phyloP scores from a whole-genome alignment of 2,888 invertebrate species.

The Unio delphinus region DNA sequence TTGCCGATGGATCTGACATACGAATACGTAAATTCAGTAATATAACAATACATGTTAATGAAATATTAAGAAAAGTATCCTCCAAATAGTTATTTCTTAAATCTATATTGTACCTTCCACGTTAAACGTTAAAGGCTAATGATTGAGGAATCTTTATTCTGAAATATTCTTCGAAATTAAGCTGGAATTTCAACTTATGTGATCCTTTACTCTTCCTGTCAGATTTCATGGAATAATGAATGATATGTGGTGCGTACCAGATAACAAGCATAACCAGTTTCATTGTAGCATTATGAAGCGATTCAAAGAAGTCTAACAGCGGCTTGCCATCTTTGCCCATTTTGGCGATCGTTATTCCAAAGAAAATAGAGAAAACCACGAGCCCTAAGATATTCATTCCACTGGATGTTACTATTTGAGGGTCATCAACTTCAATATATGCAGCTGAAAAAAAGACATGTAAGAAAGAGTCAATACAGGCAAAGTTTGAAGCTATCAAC shows the following conservation, averaged over 20 bases:
- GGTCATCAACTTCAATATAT: slow-evolving; percentile 16
- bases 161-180: too few relatives aligned
- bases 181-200: too few relatives aligned
- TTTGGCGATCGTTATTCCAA: slow-evolving; percentile 91
- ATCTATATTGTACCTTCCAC: too few relatives aligned
- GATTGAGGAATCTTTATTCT: too few relatives aligned
- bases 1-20: too few relatives aligned
- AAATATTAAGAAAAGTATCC: too few relatives aligned
- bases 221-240: too few relatives aligned
- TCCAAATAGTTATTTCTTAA: too few relatives aligned
- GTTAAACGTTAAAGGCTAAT: too few relatives aligned
- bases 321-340: slow-evolving; percentile 88
- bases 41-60: too few relatives aligned
- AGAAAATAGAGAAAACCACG: slow-evolving; percentile 74
- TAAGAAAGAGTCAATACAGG: background rate
- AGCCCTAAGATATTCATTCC: slow-evolving; percentile 73
- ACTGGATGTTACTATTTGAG: slow-evolving; percentile 17
- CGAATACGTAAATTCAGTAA: too few relatives aligned
- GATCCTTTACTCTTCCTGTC: too few relatives aligned
- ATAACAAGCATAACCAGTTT: slow-evolving; percentile 95
- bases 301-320: slow-evolving; percentile 86
- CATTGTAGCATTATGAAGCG: slow-evolving; percentile 94
- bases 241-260: slow-evolving; percentile 77
- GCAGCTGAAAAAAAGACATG: slow-evolving; percentile 2
- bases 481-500: background rate